A percentile compares a stretch with the other conserved stretches of the same genome.
Conservation (phyloP, 2,888 invertebrate species). For the Tuta absoluta region DNA sequence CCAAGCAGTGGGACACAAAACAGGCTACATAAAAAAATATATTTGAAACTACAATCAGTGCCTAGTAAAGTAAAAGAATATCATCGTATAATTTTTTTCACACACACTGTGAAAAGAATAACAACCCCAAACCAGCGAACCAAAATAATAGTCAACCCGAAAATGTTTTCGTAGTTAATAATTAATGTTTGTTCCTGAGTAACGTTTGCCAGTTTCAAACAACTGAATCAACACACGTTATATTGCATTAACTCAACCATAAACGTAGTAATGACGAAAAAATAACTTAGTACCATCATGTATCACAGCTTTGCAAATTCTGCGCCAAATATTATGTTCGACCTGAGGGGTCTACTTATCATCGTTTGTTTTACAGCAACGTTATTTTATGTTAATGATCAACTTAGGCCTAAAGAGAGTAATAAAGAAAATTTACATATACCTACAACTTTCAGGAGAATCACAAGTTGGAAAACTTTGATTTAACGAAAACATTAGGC, state of each 20-base stretch:
- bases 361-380: slow-evolving; percentile 14
- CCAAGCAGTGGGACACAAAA: no score
- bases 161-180: background rate
- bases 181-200: background rate
- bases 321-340: background rate
- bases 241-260: background rate
- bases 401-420: background rate
- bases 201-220: background rate
- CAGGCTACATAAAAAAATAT: no score
- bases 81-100: background rate
- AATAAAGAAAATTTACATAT: slow-evolving; percentile 1
- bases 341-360: background rate
- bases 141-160: background rate
- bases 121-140: background rate
- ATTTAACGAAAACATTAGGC: background rate
- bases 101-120: no score
- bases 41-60: no score
- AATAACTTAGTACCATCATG: slow-evolving; percentile 3
- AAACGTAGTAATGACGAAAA: slow-evolving; percentile 9
- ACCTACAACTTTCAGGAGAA: background rate
- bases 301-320: slow-evolving; percentile 24
- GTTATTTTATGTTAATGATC: background rate
- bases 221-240: slow-evolving; percentile 3
- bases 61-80: no score
- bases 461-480: background rate